Evolutionary conservation across 2,113 vertebrate species (phyloP).

Genomic region (Pedionomus torquatus): DNA sequence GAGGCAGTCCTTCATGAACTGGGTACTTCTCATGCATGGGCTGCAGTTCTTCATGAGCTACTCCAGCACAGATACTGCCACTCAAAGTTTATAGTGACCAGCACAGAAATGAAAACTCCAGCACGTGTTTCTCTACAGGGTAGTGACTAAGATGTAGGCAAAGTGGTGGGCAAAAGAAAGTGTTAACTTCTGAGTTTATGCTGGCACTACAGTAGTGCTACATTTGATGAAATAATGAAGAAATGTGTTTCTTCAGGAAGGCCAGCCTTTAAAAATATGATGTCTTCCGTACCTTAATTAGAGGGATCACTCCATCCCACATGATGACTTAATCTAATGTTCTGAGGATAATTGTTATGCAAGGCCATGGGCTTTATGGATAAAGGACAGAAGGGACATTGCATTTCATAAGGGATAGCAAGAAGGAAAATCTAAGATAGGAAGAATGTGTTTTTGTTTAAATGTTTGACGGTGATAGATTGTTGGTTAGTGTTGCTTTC

Average conservation of each 20-base stretch:
- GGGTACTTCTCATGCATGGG: neutral
- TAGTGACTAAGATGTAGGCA: neutral
- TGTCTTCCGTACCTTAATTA: neutral
- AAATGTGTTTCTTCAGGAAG: neutral
- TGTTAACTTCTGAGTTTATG: neutral
- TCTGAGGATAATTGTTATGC: neutral
- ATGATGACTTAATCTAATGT: neutral
- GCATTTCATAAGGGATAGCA: neutral
- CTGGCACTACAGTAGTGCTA: neutral
- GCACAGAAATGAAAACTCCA: neutral
- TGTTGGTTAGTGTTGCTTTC: constrained; percentile 10
- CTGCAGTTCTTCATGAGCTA: neutral
- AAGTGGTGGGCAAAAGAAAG: neutral
- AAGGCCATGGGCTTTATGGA: neutral
- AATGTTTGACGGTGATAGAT: neutral
- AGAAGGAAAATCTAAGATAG: constrained; percentile 21
- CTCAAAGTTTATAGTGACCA: neutral
- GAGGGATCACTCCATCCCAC: neutral
- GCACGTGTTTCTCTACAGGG: rapidly evolving
- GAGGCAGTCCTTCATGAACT: neutral
- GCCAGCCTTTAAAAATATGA: neutral
- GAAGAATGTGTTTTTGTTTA: constrained; percentile 39
- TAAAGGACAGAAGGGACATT: neutral
- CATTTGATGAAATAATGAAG: neutral
- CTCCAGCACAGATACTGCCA: neutral